Evolutionary conservation across 2,797 vertebrate genomes (phyloP).

Genomic region (Chaetophractus vellerosus): DNA sequence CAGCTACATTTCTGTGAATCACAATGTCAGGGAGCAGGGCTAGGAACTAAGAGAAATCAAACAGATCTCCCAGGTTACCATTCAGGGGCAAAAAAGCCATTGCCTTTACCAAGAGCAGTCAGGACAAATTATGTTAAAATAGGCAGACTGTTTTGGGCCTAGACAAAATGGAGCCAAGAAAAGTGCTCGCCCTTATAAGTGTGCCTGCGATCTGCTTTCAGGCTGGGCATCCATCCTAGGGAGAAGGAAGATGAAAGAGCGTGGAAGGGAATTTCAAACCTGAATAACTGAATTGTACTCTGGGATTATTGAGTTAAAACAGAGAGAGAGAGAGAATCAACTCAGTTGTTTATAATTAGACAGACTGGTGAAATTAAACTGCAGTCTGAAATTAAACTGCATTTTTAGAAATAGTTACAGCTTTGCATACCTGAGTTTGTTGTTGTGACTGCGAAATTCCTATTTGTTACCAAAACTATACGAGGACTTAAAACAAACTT

Average conservation of each 20-base stretch:
- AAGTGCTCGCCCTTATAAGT: neutral
- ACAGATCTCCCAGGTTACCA: neutral
- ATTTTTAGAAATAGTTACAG: conserved; percentile 35
- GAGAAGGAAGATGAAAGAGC: neutral
- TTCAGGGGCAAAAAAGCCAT: neutral
- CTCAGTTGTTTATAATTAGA: neutral
- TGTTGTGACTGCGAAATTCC: neutral
- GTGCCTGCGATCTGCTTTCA: neutral
- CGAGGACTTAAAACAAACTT: conserved; percentile 42
- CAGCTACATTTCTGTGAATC: neutral
- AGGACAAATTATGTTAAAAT: neutral
- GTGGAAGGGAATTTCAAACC: neutral
- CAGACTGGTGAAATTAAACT: neutral
- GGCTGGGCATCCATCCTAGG: neutral
- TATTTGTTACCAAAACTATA: conserved; percentile 38
- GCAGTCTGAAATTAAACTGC: neutral
- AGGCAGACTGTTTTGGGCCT: neutral
- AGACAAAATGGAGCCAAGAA: neutral
- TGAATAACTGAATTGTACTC: neutral
- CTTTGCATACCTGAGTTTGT: conserved; percentile 27
- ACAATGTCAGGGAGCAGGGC: neutral
- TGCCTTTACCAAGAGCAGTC: neutral
- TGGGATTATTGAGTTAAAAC: neutral
- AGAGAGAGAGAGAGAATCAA: neutral
- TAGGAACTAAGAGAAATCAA: neutral